Evolutionary conservation across 1,140 invertebrate species (phyloP).

Genomic region (Philopotamus ludificatus): DNA sequence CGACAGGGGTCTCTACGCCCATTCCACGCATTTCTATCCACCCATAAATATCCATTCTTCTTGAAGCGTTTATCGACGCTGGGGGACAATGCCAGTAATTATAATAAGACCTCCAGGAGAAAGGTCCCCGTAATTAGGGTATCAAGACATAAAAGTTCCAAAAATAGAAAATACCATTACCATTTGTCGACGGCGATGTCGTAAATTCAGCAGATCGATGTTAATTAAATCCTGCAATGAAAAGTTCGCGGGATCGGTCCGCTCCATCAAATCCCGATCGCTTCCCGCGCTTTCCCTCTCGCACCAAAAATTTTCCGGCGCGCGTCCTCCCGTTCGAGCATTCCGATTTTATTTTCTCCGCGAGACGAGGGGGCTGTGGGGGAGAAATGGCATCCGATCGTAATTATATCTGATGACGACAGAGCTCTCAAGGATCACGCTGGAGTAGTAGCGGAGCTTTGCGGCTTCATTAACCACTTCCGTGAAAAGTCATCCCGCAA

Average conservation of each 20-base stretch:
- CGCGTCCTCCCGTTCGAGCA: no score
- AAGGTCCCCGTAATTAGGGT: no score
- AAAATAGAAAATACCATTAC: no score
- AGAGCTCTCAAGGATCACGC: background rate
- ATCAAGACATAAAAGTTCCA: no score
- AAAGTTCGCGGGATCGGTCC: background rate
- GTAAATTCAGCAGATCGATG: conserved; percentile 1
- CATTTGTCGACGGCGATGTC: no score
- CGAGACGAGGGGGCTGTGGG: background rate
- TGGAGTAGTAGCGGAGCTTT: background rate
- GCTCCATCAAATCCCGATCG: background rate
- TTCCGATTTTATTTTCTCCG: background rate
- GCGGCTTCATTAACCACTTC: conserved; percentile 1
- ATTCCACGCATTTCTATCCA: no score
- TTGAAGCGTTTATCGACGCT: no score
- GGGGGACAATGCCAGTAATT: no score
- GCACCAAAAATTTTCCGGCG: no score
- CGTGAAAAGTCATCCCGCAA: background rate
- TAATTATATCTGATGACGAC: conserved; percentile 9
- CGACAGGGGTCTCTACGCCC: no score
- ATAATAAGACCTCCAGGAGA: no score
- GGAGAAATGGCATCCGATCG: background rate
- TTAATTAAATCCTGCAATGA: conserved; percentile 6
- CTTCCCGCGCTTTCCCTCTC: background rate
- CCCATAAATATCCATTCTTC: no score